Evolutionary conservation across 2,888 invertebrate species (phyloP).

Genomic region (Cotesia congregata): DNA sequence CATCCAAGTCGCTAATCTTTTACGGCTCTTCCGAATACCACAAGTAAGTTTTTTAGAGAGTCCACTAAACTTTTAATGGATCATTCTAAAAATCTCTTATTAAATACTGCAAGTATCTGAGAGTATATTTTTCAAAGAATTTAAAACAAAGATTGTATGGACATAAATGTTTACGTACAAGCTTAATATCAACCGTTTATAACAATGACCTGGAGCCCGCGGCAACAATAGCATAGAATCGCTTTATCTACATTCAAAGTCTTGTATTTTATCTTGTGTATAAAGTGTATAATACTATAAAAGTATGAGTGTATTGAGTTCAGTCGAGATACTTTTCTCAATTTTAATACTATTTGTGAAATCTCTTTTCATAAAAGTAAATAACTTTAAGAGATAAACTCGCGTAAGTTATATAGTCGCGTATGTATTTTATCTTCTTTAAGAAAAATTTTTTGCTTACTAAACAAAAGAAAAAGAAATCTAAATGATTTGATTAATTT

Average conservation of each 20-base stretch:
- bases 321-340: not conserved
- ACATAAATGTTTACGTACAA: not conserved
- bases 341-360: not conserved
- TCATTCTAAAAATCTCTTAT: too few relatives aligned
- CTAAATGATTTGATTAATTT: too few relatives aligned
- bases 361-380: not conserved
- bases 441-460: too few relatives aligned
- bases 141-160: slow-evolving; percentile 14
- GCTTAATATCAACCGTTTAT: not conserved
- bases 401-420: too few relatives aligned
- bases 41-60: slow-evolving; percentile 67
- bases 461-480: too few relatives aligned
- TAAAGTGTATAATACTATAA: not conserved
- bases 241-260: not conserved
- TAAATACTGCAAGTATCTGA: not conserved
- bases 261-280: not conserved
- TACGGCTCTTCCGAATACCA: slow-evolving; percentile 93
- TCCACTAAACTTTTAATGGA: too few relatives aligned
- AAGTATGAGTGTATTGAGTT: not conserved
- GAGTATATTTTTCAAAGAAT: slow-evolving; percentile 3
- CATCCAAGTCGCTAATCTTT: slow-evolving; percentile 93
- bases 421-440: too few relatives aligned
- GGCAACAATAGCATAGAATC: not conserved
- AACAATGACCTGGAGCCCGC: not conserved
- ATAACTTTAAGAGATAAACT: not conserved